Conservation (phyloP, 2,888 invertebrate genomes). For the Kuschelorhynchus macadamiae region DNA sequence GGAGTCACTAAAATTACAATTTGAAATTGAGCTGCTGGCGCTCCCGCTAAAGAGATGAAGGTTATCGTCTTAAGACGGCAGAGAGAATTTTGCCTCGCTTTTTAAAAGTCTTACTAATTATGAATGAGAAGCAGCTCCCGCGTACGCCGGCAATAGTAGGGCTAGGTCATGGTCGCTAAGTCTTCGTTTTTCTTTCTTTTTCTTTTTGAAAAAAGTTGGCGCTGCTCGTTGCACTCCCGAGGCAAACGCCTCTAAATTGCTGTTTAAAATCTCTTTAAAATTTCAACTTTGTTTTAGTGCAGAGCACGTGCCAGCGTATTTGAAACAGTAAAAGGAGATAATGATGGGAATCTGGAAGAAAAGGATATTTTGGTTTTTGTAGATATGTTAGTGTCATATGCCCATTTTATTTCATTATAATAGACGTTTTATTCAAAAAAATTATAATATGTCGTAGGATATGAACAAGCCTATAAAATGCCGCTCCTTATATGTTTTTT, state of each 20-base stretch:
- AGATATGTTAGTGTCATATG: too few species aligned
- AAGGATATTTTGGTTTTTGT: too few species aligned
- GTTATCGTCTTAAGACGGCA: conserved; percentile 50
- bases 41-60: conserved; percentile 47
- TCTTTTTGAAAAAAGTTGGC: conserved; percentile 62
- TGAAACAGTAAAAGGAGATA: too few species aligned
- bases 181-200: conserved; percentile 66
- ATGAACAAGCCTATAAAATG: too few species aligned
- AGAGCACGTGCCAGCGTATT: too few species aligned
- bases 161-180: conserved; percentile 68
- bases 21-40: conserved; percentile 38
- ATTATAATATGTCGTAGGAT: too few species aligned
- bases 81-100: conserved; percentile 57
- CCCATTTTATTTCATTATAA: too few species aligned
- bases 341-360: too few species aligned
- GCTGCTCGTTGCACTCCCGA: conserved; percentile 39
- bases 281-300: conserved; percentile 67
- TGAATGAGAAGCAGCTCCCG: conserved; percentile 66
- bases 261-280: conserved; percentile 69
- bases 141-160: conserved; percentile 63
- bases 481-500: too few species aligned
- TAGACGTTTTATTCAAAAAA: too few species aligned
- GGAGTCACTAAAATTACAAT: conserved; percentile 37
- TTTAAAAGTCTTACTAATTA: conserved; percentile 69
- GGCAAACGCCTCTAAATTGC: conserved; percentile 63